These are phyloP conservation scores for Eueremaeus valkanovi DNA, from an alignment of 2,888 invertebrate genomes.

Conservation along the genomic window DNA sequence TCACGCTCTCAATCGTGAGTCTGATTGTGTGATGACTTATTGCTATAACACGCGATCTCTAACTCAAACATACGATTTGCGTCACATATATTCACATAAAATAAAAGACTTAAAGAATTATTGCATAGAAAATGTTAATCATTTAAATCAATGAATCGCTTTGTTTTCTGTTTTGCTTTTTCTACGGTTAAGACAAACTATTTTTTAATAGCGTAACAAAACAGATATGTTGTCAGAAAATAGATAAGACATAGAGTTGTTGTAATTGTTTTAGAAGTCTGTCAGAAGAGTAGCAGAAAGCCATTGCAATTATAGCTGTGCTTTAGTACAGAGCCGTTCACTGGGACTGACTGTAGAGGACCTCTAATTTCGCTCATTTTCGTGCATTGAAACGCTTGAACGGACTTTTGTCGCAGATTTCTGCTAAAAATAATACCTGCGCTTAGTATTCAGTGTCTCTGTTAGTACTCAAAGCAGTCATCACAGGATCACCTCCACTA, in stretches of 20 bases:
- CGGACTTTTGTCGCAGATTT: slow-evolving; percentile 2
- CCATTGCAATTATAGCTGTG: slow-evolving; percentile 16
- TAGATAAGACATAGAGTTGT: slow-evolving; percentile 11
- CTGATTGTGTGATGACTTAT: slow-evolving; percentile 24
- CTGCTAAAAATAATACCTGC: background rate
- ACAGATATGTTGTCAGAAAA: background rate
- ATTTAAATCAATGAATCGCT: background rate
- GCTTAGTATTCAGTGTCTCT: background rate
- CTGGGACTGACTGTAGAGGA: background rate
- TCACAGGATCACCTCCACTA: background rate
- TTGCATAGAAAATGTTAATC: slow-evolving; percentile 1
- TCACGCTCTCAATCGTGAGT: background rate
- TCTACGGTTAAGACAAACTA: background rate
- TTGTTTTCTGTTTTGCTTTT: background rate
- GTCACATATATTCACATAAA: background rate
- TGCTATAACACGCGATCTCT: slow-evolving; percentile 27
- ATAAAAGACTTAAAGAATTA: slow-evolving; percentile 14
- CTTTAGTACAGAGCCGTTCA: background rate
- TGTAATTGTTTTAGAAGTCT: slow-evolving; percentile 28
- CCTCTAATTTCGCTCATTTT: slow-evolving; percentile 26
- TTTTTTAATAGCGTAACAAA: slow-evolving; percentile 6
- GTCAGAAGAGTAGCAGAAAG: slow-evolving; percentile 14
- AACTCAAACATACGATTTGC: slow-evolving; percentile 18
- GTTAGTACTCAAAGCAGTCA: background rate
- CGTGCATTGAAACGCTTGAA: slow-evolving; percentile 27